phyloP scores from a whole-genome alignment of 2,113 vertebrate genomes.

The Menura novaehollandiae region DNA sequence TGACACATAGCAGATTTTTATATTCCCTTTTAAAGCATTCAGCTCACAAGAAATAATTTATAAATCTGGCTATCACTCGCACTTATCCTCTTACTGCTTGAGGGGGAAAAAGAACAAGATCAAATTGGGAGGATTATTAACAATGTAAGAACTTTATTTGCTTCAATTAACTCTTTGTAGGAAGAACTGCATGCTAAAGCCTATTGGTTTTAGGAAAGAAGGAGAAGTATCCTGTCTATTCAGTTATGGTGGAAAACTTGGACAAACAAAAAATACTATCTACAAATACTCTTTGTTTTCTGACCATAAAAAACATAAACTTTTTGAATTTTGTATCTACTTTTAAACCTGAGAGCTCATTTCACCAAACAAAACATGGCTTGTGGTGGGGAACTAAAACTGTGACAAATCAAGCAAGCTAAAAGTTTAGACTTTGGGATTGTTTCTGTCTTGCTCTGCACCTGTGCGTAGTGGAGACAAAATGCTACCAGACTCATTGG shows the following conservation, averaged over 20 bases:
- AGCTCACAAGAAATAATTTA: slow-evolving; percentile 71
- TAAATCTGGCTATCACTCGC: slow-evolving; percentile 69
- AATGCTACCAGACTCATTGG: background rate
- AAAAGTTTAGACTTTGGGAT: background rate
- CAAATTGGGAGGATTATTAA: slow-evolving; percentile 74
- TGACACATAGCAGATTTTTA: slow-evolving; percentile 73
- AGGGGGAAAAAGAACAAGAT: slow-evolving; percentile 66
- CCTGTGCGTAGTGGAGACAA: background rate
- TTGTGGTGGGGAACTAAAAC: background rate
- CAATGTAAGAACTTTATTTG: slow-evolving; percentile 75
- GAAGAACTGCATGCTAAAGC: background rate
- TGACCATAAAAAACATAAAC: background rate
- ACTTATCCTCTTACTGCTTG: slow-evolving; percentile 66
- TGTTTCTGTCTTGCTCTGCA: background rate
- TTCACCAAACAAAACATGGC: background rate
- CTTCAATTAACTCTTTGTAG: slow-evolving; percentile 67
- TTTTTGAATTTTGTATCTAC: background rate
- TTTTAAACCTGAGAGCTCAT: background rate
- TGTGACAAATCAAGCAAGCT: background rate
- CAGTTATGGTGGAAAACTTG: background rate
- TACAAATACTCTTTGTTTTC: background rate
- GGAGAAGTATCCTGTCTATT: background rate
- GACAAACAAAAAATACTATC: background rate
- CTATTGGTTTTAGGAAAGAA: background rate
- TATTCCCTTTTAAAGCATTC: slow-evolving; percentile 74